Evolutionary conservation across 2,888 invertebrate species (phyloP).

Genomic region (Galerucella pusilla): DNA sequence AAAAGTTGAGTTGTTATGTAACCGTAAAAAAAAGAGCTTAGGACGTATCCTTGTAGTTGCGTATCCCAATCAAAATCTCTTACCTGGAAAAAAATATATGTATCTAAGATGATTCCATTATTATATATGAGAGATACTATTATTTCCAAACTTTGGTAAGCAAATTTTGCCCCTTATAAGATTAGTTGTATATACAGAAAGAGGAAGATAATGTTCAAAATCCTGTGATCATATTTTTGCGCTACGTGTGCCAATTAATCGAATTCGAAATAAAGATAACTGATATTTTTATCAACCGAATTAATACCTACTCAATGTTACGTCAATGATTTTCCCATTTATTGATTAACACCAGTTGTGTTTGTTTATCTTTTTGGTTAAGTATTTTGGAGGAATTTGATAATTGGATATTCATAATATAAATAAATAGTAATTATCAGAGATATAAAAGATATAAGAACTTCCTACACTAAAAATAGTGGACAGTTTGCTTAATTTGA

Average conservation of each 20-base stretch:
- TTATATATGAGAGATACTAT: too few relatives aligned
- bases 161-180: too few relatives aligned
- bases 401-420: background rate
- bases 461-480: too few relatives aligned
- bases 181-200: too few relatives aligned
- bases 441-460: too few relatives aligned
- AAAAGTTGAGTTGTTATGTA: slow-evolving; percentile 86
- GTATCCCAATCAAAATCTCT: slow-evolving; percentile 86
- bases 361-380: background rate
- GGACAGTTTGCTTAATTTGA: too few relatives aligned
- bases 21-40: slow-evolving; percentile 91
- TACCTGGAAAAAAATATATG: slow-evolving; percentile 62
- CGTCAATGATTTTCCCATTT: background rate
- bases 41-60: slow-evolving; percentile 79
- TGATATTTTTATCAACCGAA: background rate
- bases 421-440: too few relatives aligned
- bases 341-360: background rate
- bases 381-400: background rate
- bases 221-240: too few relatives aligned
- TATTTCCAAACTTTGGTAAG: too few relatives aligned
- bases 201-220: too few relatives aligned
- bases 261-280: background rate
- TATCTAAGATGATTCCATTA: too few relatives aligned
- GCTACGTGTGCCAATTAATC: background rate
- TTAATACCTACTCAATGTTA: background rate